Conservation (phyloP, 2,888 invertebrate genomes). For the Agrochola litura region DNA sequence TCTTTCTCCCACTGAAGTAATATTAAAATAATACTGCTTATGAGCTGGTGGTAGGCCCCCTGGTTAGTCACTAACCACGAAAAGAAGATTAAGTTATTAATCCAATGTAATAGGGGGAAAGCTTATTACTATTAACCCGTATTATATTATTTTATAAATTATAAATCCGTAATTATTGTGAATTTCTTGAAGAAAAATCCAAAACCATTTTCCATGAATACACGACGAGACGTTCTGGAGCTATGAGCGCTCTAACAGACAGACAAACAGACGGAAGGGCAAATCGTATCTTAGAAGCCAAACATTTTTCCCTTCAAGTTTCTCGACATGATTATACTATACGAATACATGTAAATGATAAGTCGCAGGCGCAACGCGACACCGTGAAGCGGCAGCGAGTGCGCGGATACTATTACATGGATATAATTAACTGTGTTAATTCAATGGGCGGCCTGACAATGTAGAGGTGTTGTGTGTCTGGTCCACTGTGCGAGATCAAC, state of each 20-base stretch:
- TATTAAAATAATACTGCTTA: no score
- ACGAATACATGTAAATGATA: constrained; percentile 27
- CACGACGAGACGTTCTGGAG: neutral
- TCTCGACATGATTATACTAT: neutral
- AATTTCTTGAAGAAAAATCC: neutral
- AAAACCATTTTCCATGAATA: neutral
- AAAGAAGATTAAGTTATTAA: neutral
- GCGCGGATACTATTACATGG: constrained; percentile 53
- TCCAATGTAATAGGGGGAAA: neutral
- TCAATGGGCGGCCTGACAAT: constrained; percentile 57
- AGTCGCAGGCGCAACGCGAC: constrained; percentile 44
- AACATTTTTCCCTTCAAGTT: constrained; percentile 1
- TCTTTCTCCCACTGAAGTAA: no score
- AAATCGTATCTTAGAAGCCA: constrained; percentile 3
- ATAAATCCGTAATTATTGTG: neutral
- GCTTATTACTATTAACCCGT: neutral
- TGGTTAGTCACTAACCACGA: no score
- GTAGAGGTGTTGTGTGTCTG: constrained; percentile 51
- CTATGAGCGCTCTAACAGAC: neutral
- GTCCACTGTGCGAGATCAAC: constrained; percentile 18
- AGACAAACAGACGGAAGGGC: neutral
- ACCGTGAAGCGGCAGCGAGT: constrained; percentile 42
- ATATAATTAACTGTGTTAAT: constrained; percentile 62
- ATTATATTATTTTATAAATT: no score
- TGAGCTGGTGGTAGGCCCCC: no score